Evolutionary conservation across 2,797 vertebrate genomes (phyloP).

Genomic region (Alectoris magna): DNA sequence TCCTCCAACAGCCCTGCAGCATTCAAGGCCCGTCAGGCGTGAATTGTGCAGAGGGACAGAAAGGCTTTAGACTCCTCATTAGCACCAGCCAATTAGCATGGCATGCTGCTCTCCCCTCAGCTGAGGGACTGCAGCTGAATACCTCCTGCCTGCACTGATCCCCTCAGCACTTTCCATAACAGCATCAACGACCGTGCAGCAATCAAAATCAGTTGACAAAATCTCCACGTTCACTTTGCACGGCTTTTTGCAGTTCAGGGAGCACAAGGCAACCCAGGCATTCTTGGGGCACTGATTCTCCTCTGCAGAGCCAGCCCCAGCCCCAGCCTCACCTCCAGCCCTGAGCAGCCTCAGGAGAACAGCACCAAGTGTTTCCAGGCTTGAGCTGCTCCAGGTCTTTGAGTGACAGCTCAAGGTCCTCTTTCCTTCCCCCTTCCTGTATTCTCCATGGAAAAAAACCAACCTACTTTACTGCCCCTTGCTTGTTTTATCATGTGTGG

Average conservation of each 20-base stretch:
- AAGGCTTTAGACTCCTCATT: neutral
- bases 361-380: neutral
- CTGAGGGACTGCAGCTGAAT: neutral
- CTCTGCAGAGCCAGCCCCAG: neutral
- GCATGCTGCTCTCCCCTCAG: neutral
- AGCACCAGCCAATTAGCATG: conserved; percentile 14
- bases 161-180: neutral
- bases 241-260: neutral
- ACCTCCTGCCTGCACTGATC: neutral
- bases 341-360: neutral
- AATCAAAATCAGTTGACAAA: neutral
- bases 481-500: neutral
- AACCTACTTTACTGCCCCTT: neutral
- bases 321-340: neutral
- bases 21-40: neutral
- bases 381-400: neutral
- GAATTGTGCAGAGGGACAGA: neutral
- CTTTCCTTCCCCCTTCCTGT: neutral
- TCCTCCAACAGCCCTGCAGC: rapidly evolving
- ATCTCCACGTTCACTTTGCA: neutral
- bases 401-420: neutral
- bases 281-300: neutral
- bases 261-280: neutral
- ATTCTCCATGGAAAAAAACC: neutral
- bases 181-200: neutral